phyloP scores from a whole-genome alignment of 2,888 invertebrate genomes.

The Eudasyphora cyanicolor region DNA sequence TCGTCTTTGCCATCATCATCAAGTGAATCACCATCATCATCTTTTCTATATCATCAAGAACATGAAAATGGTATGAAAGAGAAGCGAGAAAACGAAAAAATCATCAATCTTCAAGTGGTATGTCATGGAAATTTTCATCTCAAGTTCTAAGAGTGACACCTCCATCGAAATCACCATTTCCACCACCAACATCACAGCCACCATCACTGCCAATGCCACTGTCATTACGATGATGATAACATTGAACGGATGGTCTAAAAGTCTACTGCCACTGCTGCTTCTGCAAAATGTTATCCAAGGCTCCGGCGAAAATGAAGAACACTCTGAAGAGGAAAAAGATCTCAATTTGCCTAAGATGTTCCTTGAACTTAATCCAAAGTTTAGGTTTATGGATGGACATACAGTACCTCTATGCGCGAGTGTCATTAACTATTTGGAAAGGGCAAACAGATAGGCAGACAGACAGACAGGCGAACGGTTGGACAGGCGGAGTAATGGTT shows the following conservation, averaged over 20 bases:
- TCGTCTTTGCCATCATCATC: conserved; percentile 53
- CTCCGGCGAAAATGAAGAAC: conserved; percentile 24
- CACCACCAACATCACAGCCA: conserved; percentile 36
- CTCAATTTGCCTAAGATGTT: conserved; percentile 43
- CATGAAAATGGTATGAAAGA: background rate
- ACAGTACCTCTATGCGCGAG: conserved; percentile 35
- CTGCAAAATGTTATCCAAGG: conserved; percentile 52
- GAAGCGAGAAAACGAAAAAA: conserved; percentile 72
- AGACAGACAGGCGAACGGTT: conserved; percentile 29
- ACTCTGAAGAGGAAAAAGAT: conserved; percentile 8
- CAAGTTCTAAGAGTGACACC: conserved; percentile 31
- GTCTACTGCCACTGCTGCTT: background rate
- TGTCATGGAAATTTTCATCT: conserved; percentile 66
- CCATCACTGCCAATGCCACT: conserved; percentile 20
- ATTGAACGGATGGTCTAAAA: no score
- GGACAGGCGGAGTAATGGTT: background rate
- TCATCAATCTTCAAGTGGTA: conserved; percentile 75
- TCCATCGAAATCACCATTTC: background rate
- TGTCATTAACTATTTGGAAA: conserved; percentile 58
- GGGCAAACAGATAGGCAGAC: conserved; percentile 8
- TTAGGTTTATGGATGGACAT: conserved; percentile 13
- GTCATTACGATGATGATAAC: conserved; percentile 44
- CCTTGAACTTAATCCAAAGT: conserved; percentile 62
- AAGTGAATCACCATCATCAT: conserved; percentile 61
- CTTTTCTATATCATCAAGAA: conserved; percentile 45